phyloP scores from a whole-genome alignment of 2,888 invertebrate genomes.

The Agrenia bidenticulata region DNA sequence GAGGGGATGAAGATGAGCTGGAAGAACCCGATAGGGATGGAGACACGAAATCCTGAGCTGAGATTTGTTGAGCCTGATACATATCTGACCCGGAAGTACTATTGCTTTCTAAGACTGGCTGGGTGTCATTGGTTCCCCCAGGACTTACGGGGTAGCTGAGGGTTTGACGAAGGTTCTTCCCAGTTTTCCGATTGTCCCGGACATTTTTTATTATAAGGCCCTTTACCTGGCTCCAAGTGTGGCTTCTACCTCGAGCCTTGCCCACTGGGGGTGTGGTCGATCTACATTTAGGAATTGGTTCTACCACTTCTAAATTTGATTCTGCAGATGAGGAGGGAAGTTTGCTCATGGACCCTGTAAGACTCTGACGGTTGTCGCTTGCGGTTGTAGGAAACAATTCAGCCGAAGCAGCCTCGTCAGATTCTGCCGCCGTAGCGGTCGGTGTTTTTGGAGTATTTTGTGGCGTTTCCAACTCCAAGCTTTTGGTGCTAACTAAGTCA shows the following conservation, averaged over 20 bases:
- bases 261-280: conserved; percentile 39
- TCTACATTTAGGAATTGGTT: conserved; percentile 27
- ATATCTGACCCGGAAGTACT: not conserved
- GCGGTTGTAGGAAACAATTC: conserved; percentile 5
- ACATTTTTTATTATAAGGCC: conserved; percentile 42
- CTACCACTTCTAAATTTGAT: conserved; percentile 3
- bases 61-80: not conserved
- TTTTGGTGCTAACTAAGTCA: conserved; percentile 45
- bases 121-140: conserved; percentile 9
- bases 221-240: conserved; percentile 50
- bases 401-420: not conserved
- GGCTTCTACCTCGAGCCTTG: conserved; percentile 22
- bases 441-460: conserved; percentile 41
- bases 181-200: conserved; percentile 28
- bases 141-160: conserved; percentile 40
- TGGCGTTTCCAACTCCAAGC: conserved; percentile 36
- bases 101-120: conserved; percentile 19
- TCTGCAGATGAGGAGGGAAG: conserved; percentile 20
- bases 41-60: not conserved
- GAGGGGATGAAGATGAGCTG: conserved; percentile 31
- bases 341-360: conserved; percentile 38
- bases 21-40: conserved; percentile 29
- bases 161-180: conserved; percentile 23
- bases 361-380: conserved; percentile 20
- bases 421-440: conserved; percentile 15